Base-by-base conservation (phyloP, 2,888 invertebrate genomes). In the Itoplectis maculator region DNA sequence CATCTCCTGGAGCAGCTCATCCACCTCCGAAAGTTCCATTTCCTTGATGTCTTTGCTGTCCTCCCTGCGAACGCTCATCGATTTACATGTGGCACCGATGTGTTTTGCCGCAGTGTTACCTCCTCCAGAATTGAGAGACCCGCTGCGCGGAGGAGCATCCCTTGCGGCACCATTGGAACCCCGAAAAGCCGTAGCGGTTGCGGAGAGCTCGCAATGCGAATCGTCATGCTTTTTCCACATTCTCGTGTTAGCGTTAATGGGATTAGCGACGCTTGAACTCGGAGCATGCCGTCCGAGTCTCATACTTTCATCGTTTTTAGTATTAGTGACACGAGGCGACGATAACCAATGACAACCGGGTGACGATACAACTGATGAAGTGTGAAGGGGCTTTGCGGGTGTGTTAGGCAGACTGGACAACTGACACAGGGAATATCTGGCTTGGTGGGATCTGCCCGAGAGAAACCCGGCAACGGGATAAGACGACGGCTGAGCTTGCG, bases 1-100 rank as follows among this genome's bases (percentile, higher is more conserved):
- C 89, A 94, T 92, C 81, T 93, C 92, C 77, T 91, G 90, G 40
- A 94, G 87, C 76, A 94, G 87, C 54, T 92, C 90, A 56, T 94
- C 92, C 0, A 94, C 92, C 83, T 94, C 93, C 7, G 90, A 87
- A 18, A 93, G 87, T 82, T 91, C 92, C 88, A 93, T 91, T 18
- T 91, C 89, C 61, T 87, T 85, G 35, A 90, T 79, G 8, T 80
- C 74, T 69, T 84, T 89, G 11, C 69, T 66, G 42, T 87, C 83
- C 11, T 79, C 79, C 23, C 78, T 78, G 42, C 86, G 85, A 78
- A 88, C 83, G 56, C 88, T 87, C 85, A 78, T 73, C n/a, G 85
- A 84, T 81, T 84, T 76, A 84, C 83, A 84, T 13, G 20, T 23
- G 0, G 45, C 20, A 11, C 51, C 15, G 49, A 6, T 9, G 18